phyloP scores from a whole-genome alignment of 2,797 vertebrate genomes.

The Xenopus petersii region DNA sequence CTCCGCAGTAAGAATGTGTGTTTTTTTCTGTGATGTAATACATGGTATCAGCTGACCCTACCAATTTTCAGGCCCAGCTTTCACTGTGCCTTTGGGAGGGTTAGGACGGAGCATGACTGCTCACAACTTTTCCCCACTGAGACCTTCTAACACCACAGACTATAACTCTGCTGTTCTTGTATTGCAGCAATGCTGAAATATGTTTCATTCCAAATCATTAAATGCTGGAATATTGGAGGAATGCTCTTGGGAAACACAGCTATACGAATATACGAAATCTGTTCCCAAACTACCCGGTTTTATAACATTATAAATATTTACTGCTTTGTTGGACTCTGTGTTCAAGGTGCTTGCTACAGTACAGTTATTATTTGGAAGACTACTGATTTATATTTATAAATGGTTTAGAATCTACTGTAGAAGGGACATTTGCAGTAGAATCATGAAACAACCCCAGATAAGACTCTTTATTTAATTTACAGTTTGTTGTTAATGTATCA shows the following conservation, averaged over 20 bases:
- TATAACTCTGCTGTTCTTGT: conserved; percentile 32
- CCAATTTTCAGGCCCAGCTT: conserved; percentile 48
- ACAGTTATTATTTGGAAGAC: conserved; percentile 11
- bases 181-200: conserved; percentile 51
- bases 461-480: no score
- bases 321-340: conserved; percentile 7
- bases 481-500: no score
- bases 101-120: conserved; percentile 33
- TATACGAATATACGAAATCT: conserved; percentile 31
- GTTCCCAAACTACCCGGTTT: conserved; percentile 47
- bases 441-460: no score
- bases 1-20: no score
- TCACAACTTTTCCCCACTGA: conserved; percentile 50
- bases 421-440: no score
- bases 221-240: conserved; percentile 55
- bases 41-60: conserved; percentile 44
- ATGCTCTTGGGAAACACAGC: conserved; percentile 50
- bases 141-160: conserved; percentile 38
- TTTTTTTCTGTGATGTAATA: conserved; percentile 46
- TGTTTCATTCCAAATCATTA: conserved; percentile 65
- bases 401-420: not conserved
- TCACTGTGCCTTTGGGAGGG: conserved; percentile 52
- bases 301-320: conserved; percentile 37
- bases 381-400: not conserved
- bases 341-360: not conserved